phyloP scores from a whole-genome alignment of 2,888 invertebrate species.

The Dendrolimus pini region DNA sequence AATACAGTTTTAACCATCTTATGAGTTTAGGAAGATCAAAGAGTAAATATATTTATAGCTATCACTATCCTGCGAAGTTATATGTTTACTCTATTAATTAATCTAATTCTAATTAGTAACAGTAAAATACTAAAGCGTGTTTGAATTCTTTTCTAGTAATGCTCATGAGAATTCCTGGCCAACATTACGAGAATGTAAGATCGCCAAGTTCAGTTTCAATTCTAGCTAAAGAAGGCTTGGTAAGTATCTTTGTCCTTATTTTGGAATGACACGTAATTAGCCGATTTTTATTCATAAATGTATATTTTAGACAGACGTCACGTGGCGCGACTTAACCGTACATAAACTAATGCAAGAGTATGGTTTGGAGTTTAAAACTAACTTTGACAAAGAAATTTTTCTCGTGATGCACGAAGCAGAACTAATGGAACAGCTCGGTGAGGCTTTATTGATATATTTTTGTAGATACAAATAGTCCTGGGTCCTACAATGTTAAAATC shows the following conservation, averaged over 20 bases:
- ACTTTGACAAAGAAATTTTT: constrained; percentile 81
- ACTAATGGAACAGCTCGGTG: constrained; percentile 83
- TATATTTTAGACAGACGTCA: constrained; percentile 54
- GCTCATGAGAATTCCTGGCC: constrained; percentile 68
- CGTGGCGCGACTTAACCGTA: constrained; percentile 84
- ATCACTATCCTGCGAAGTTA: too few relatives aligned
- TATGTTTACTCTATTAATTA: too few relatives aligned
- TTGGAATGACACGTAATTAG: neutral
- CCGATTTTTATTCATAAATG: neutral
- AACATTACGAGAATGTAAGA: constrained; percentile 64
- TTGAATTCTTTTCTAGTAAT: constrained; percentile 40
- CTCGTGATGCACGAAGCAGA: constrained; percentile 84
- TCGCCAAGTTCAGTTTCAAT: constrained; percentile 64
- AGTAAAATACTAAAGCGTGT: too few relatives aligned
- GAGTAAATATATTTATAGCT: too few relatives aligned
- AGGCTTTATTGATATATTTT: neutral
- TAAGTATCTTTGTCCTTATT: constrained; percentile 23
- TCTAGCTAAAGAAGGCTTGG: constrained; percentile 66
- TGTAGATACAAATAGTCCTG: too few relatives aligned
- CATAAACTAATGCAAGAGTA: constrained; percentile 81
- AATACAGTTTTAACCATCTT: neutral
- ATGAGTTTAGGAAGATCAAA: too few relatives aligned
- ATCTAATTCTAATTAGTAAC: too few relatives aligned
- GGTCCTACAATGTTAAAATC: too few relatives aligned
- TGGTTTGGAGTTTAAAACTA: constrained; percentile 79